These are phyloP conservation scores for Piezodorus guildinii DNA, from an alignment of 1,140 invertebrate genomes.

Conservation along the genomic window DNA sequence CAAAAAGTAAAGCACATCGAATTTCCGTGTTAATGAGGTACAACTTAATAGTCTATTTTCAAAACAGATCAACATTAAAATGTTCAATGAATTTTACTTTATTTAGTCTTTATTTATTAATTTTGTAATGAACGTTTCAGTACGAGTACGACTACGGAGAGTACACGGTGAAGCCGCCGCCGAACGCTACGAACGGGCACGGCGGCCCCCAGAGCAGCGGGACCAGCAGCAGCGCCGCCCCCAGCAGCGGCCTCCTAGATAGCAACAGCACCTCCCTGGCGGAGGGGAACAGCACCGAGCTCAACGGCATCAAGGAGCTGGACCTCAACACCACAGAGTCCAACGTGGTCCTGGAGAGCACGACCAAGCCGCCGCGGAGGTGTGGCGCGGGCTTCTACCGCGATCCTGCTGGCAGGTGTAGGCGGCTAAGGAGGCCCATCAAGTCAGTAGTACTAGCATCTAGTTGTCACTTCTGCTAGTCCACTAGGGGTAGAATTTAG, in stretches of 20 bases:
- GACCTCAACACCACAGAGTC: not conserved
- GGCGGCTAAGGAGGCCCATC: constrained; percentile 28
- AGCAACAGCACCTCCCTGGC: not conserved
- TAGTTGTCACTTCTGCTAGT: no score
- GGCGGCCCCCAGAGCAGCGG: constrained; percentile 24
- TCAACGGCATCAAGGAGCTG: constrained; percentile 1
- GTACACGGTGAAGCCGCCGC: constrained; percentile 35
- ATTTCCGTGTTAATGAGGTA: no score
- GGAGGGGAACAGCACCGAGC: constrained; percentile 6
- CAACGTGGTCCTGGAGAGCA: not conserved
- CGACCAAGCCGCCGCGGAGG: constrained; percentile 21
- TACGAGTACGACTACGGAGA: constrained; percentile 41
- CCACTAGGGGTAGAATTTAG: no score
- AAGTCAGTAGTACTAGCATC: no score
- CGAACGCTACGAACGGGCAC: constrained; percentile 9
- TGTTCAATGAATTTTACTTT: no score
- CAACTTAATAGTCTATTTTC: no score
- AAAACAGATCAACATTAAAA: no score
- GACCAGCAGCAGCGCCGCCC: constrained; percentile 3
- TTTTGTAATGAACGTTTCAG: constrained; percentile 12
- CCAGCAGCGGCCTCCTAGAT: not conserved
- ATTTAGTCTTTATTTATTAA: not conserved
- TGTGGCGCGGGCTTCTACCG: constrained; percentile 30
- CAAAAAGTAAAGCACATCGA: no score
- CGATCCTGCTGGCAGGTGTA: constrained; percentile 28